Conservation (phyloP, 2,113 vertebrate species). For the Pseudonaja textilis region DNA sequence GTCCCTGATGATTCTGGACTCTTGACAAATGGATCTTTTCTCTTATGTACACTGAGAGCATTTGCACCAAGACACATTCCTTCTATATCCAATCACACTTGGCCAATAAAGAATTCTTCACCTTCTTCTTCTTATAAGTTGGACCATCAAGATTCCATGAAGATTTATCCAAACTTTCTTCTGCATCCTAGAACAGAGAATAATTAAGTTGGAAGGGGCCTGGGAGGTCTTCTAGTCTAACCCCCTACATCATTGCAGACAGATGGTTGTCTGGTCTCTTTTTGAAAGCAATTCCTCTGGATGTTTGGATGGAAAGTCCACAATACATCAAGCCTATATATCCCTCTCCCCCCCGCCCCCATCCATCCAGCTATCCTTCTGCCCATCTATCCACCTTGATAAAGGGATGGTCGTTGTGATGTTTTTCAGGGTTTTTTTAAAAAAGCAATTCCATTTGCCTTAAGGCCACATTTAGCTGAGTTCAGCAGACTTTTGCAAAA, state of each 20-base stretch:
- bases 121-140: background rate
- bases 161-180: background rate
- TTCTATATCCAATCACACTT: no score
- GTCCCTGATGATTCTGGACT: no score
- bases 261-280: no score
- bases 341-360: no score
- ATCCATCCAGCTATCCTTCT: background rate
- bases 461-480: background rate
- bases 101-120: no score
- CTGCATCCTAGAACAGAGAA: background rate
- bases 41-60: no score
- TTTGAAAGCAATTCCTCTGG: background rate
- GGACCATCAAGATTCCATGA: background rate
- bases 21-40: no score
- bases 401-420: background rate
- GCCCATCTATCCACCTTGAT: background rate
- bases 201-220: background rate
- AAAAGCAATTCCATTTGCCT: background rate
- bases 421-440: background rate
- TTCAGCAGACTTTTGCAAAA: background rate
- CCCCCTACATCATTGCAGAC: no score
- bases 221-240: background rate
- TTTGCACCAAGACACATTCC: no score
- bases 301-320: background rate
- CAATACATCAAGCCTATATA: background rate